A percentile compares a stretch with the other conserved stretches of the same genome.
Evolutionary conservation across 2,113 vertebrate species (phyloP).

Genomic region (Hylia prasina): DNA sequence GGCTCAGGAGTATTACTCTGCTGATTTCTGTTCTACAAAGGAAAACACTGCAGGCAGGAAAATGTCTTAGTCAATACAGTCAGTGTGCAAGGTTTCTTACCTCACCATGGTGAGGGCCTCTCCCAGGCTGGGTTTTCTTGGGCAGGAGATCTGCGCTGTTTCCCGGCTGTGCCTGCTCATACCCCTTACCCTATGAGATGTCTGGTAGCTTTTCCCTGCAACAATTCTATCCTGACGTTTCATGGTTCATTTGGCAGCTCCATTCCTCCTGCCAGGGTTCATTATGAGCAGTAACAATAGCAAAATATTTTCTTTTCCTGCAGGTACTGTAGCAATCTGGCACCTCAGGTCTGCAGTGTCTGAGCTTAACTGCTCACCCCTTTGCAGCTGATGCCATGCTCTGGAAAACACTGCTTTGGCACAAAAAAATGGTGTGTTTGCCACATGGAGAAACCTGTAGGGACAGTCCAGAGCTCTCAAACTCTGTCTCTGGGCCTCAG

Average conservation of each 20-base stretch:
- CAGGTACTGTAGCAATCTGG: background rate
- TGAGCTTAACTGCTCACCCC: background rate
- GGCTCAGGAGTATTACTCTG: background rate
- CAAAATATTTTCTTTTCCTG: background rate
- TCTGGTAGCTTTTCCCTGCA: background rate
- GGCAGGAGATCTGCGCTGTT: background rate
- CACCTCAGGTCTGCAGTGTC: background rate
- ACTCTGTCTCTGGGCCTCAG: background rate
- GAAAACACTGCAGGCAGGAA: background rate
- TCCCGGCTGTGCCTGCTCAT: background rate
- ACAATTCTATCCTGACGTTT: background rate
- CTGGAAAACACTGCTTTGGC: background rate
- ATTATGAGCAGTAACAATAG: background rate
- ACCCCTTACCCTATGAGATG: fast-evolving
- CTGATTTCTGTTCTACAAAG: background rate
- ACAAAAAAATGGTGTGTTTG: background rate
- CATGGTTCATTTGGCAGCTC: background rate
- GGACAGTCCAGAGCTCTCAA: background rate
- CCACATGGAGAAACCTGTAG: background rate
- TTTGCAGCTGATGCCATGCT: background rate
- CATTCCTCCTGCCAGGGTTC: background rate
- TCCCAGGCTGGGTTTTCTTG: background rate
- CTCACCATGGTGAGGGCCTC: background rate
- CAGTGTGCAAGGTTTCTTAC: background rate
- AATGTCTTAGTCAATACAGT: background rate